Evolutionary conservation across 2,888 invertebrate genomes (phyloP).

Genomic region (Drosophila multiciliata): DNA sequence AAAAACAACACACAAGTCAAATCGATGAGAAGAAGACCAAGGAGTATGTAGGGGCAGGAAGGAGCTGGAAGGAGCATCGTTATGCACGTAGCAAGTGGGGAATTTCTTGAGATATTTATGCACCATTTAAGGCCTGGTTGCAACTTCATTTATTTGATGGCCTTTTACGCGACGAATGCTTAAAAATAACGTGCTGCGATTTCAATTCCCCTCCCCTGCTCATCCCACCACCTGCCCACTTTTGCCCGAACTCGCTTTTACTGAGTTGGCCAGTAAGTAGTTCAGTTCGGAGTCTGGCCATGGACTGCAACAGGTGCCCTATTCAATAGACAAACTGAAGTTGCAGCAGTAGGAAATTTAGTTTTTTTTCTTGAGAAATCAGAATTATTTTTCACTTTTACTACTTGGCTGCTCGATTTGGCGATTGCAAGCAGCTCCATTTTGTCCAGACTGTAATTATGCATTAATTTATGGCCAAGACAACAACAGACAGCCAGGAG

Average conservation of each 20-base stretch:
- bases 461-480: conserved; percentile 67
- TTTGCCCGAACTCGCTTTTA: neutral
- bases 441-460: conserved; percentile 45
- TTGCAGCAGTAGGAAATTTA: conserved; percentile 4
- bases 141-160: conserved; percentile 75
- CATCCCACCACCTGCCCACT: neutral
- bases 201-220: conserved; percentile 5
- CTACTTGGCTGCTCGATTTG: conserved; percentile 38
- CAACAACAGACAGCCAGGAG: conserved; percentile 51
- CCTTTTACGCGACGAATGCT: conserved; percentile 59
- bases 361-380: conserved; percentile 38
- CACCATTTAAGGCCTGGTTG: conserved; percentile 66
- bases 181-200: conserved; percentile 42
- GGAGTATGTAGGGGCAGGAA: neutral
- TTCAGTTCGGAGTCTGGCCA: conserved; percentile 4
- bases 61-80: conserved; percentile 36
- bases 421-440: conserved; percentile 7
- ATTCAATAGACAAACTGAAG: conserved; percentile 53
- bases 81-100: conserved; percentile 63
- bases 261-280: conserved; percentile 17
- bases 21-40: neutral
- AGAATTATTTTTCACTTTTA: conserved; percentile 66
- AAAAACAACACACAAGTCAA: neutral
- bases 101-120: conserved; percentile 66
- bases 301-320: conserved; percentile 58